Conservation (phyloP, 2,797 vertebrate species). For the Helarctos malayanus region DNA sequence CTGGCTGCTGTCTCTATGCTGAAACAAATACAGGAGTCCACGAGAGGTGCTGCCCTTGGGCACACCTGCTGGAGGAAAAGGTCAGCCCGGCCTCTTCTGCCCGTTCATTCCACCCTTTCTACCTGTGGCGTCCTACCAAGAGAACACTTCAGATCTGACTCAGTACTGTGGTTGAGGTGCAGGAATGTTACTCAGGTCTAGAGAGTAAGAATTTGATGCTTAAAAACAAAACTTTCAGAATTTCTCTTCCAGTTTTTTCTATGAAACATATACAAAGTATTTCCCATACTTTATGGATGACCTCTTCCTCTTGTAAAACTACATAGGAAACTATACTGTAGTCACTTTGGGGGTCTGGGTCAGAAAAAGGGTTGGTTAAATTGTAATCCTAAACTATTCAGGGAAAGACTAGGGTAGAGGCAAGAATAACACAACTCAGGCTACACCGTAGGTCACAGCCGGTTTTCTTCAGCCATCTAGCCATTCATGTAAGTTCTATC, state of each 20-base stretch:
- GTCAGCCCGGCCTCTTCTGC: not conserved
- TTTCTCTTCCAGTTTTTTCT: not conserved
- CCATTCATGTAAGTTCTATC: not conserved
- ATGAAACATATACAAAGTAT: not conserved
- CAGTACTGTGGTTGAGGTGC: not conserved
- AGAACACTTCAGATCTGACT: conserved; percentile 14
- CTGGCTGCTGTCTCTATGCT: not conserved
- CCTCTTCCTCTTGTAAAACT: conserved; percentile 61
- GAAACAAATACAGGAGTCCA: not conserved
- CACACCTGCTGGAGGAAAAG: not conserved
- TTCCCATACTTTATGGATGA: conserved; percentile 1
- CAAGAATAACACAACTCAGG: conserved; percentile 35
- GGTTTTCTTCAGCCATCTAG: not conserved
- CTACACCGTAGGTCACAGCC: not conserved
- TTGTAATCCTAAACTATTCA: conserved; percentile 18
- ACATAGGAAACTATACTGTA: not conserved
- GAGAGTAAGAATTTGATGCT: conserved; percentile 26
- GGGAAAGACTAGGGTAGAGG: not conserved
- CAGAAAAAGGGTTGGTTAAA: conserved; percentile 51
- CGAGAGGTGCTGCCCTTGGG: not conserved
- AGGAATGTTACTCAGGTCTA: not conserved
- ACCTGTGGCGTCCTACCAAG: not conserved
- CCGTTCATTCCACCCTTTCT: not conserved
- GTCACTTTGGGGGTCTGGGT: conserved; percentile 12
- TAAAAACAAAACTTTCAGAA: conserved; percentile 28